Percentiles rank a stretch among this genome's conserved stretches.
Evolutionary conservation across 2,113 vertebrate species (phyloP).

Genomic region (Cisticola juncidis): DNA sequence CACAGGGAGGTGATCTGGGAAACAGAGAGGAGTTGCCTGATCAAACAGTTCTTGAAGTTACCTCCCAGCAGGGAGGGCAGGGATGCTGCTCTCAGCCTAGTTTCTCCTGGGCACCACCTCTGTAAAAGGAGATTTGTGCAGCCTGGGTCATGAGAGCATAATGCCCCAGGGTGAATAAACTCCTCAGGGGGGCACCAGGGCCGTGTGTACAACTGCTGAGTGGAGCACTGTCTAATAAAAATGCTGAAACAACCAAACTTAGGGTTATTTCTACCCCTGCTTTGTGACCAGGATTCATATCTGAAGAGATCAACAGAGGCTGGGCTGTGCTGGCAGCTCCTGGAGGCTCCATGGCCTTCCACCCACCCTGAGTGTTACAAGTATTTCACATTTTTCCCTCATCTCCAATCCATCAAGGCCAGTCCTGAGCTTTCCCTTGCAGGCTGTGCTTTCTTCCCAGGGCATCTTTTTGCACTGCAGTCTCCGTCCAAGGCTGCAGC

Average conservation of each 20-base stretch:
- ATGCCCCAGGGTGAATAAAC: not conserved
- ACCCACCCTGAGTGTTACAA: not conserved
- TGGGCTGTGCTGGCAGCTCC: not conserved
- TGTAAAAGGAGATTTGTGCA: not conserved
- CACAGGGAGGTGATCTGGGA: not conserved
- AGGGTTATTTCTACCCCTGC: not conserved
- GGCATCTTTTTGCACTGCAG: not conserved
- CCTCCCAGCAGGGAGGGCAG: not conserved
- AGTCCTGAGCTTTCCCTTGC: not conserved
- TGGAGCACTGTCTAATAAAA: constrained; percentile 29
- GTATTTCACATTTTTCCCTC: not conserved
- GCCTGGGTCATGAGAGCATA: not conserved
- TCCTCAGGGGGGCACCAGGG: not conserved
- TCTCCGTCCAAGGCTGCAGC: not conserved
- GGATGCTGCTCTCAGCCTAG: not conserved
- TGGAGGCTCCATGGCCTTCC: not conserved
- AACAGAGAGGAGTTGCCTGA: not conserved
- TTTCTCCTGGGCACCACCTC: not conserved
- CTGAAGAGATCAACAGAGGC: not conserved
- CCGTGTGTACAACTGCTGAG: not conserved
- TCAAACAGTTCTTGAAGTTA: not conserved
- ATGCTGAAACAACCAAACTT: not conserved
- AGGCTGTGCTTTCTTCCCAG: not conserved
- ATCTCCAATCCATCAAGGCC: not conserved
- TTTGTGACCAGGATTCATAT: not conserved